These are phyloP conservation scores for Nestor notabilis DNA, from an alignment of 2,113 vertebrate species.

Conservation along the genomic window DNA sequence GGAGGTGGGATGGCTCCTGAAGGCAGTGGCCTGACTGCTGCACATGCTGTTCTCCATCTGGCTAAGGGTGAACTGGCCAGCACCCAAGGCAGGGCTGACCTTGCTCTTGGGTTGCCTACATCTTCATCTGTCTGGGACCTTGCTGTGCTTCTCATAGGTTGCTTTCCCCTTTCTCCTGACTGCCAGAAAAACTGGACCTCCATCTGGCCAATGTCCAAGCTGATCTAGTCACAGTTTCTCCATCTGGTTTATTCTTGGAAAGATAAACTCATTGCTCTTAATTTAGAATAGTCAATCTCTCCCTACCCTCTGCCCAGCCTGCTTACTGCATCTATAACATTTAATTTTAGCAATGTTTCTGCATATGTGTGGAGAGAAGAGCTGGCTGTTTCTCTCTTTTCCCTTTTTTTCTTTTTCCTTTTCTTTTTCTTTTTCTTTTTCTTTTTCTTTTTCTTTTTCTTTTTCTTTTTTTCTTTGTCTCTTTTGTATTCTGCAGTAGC, in stretches of 20 bases:
- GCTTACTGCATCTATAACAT: background rate
- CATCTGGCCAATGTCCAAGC: background rate
- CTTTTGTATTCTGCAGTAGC: background rate
- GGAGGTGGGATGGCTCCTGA: background rate
- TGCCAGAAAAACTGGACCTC: background rate
- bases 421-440: too few species aligned
- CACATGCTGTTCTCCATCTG: background rate
- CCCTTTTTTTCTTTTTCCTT: background rate
- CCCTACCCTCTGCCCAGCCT: background rate
- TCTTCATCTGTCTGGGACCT: background rate
- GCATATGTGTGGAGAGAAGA: background rate
- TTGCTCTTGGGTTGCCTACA: conserved; percentile 14
- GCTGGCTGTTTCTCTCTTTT: background rate
- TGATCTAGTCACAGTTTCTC: background rate
- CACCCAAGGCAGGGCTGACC: background rate
- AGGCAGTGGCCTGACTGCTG: background rate
- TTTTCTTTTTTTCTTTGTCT: too few species aligned
- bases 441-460: too few species aligned
- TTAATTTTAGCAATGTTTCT: background rate
- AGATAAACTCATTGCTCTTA: background rate
- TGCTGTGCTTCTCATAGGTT: background rate
- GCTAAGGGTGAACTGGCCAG: background rate
- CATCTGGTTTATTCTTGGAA: conserved; percentile 43
- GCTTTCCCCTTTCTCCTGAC: background rate
- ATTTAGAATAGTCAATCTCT: background rate